Evolutionary conservation across 2,113 vertebrate species (phyloP), one percentile per base, ranked within the genome.

Genomic region (Odocoileus hemionus): DNA sequence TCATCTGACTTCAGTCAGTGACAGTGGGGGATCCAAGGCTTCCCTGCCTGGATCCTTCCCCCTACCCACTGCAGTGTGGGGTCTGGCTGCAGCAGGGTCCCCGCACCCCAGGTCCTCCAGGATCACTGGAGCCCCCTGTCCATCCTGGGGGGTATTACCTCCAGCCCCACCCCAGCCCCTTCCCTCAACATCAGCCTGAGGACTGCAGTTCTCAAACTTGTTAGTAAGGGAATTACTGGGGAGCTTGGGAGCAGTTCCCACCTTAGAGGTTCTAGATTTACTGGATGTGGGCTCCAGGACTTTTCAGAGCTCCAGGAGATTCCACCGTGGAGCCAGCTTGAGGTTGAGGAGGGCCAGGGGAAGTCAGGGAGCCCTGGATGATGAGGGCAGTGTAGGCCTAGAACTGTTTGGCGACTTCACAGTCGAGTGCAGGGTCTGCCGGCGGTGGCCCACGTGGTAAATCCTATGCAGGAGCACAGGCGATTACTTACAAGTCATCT

Each of bases 21-120:
- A 26, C 57, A 21, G 50, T 2, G 1, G 50, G 36, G 33, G 7
- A 33, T 30, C 60, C 1, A 9, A 30, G 61, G 47, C 9, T 12
- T 5, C 36, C 58, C 2, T 9, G 57, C 19, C 19, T 30, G 8
- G 47, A 17, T 21, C 57, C 36, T 67, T 52, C 70, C 12, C 5
- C 7, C 10, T 36, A 2, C 1, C 19, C 67, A 70, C 33, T 28
- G 0, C 1, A 4, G 50, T 0, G 0, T 23, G n/a, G 50, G 17
- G n/a, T 17, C 64, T 2, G 1, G 16, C 2, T 2, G 16, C 2
- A 4, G 17, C 54, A 17, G 36, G 12, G 10, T 12, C 17, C 60
- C 52, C 1, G 1, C 45, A 4, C 10, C 23, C 36, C 0, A 1
- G 16, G 39, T 47, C 55, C 43, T 16, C 26, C 21, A 15, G 26